Conservation (phyloP, 2,797 vertebrate genomes). For the Hypotaenidia philippensis region DNA sequence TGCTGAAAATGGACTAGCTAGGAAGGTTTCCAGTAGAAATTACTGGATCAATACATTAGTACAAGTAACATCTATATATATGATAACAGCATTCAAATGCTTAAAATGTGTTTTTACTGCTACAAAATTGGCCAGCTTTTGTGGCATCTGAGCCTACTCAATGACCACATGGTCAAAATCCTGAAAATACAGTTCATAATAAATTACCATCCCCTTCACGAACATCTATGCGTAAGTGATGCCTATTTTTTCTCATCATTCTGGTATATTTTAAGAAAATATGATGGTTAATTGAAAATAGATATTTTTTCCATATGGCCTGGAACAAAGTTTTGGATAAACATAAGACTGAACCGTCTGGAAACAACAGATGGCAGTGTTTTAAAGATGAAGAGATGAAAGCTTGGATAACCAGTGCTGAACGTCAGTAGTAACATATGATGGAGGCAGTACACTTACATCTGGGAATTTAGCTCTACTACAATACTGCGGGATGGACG, state of each 20-base stretch:
- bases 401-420: constrained; percentile 27
- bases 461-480: background rate
- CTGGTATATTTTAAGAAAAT: constrained; percentile 55
- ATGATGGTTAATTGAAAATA: constrained; percentile 59
- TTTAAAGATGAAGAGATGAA: constrained; percentile 60
- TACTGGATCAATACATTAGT: background rate
- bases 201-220: background rate
- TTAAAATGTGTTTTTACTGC: background rate
- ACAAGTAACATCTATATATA: background rate
- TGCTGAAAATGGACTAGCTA: background rate
- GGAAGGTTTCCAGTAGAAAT: background rate
- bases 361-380: constrained; percentile 73
- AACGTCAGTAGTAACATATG: background rate
- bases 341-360: constrained; percentile 47
- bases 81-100: background rate
- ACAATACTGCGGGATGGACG: background rate
- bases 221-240: constrained; percentile 6
- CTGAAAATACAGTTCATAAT: background rate
- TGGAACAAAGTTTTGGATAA: constrained; percentile 59
- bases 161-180: constrained; percentile 23
- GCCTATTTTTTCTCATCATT: constrained; percentile 24
- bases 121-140: constrained; percentile 1
- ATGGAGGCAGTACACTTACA: background rate
- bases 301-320: constrained; percentile 63
- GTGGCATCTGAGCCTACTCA: background rate